Conservation (phyloP, 2,113 vertebrate genomes). For the Protobothrops mucrosquamatus region DNA sequence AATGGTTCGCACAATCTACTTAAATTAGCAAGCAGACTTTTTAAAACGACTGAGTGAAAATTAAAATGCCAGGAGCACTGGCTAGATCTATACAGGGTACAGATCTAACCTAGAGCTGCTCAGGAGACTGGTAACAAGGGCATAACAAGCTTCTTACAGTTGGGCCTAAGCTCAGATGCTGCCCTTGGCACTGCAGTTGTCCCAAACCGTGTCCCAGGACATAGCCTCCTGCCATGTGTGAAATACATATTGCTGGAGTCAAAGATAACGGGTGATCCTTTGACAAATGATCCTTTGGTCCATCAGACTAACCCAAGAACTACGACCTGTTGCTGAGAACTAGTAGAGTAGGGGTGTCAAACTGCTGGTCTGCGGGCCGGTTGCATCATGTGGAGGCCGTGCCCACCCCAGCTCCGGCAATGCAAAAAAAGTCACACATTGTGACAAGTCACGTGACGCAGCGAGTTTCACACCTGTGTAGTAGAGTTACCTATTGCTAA, state of each 20-base stretch:
- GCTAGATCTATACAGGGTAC: neutral
- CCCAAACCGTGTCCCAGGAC: neutral
- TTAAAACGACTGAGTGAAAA: neutral
- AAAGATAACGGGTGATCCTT: neutral
- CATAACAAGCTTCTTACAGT: neutral
- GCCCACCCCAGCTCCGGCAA: no score
- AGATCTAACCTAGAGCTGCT: neutral
- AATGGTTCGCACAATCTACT: neutral
- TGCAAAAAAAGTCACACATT: no score
- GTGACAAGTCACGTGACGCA: no score
- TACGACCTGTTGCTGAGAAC: neutral
- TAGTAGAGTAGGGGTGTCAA: no score
- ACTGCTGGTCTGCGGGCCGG: no score
- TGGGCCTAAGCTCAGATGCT: neutral
- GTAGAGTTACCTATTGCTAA: constrained; percentile 28
- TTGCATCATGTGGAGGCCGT: no score
- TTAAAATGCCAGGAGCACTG: neutral
- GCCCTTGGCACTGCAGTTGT: neutral
- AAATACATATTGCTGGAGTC: neutral
- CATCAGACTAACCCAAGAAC: neutral
- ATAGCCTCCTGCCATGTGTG: neutral
- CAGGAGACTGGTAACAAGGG: neutral
- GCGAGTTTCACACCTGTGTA: no score
- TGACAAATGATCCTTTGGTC: neutral
- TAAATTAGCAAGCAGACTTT: neutral